Base-by-base conservation (phyloP, 1,140 invertebrate genomes). In the Patella vulgata region DNA sequence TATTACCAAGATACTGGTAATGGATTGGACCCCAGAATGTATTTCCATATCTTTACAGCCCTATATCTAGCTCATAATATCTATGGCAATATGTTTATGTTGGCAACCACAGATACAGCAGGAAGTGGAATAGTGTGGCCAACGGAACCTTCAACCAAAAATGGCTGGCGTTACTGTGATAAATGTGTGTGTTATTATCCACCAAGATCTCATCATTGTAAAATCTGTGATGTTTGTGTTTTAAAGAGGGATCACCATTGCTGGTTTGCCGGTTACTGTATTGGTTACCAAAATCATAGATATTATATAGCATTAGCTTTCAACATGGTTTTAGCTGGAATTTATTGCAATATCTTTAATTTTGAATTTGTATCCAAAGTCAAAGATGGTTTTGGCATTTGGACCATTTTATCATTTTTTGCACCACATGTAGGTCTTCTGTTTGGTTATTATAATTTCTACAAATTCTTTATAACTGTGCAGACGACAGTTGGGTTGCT, bases 241-340 rank as follows among this genome's bases (percentile, higher is more conserved):
- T 80, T 97, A 2, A 95, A 95, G 80, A 87, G 95, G 68, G 96
- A 98, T 80, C 96, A 98, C 83, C 96, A 99, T 80, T 98, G 96
- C 79, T 90, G 91, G 48, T 98, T 98, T 81, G 91, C 92, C 21
- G 91, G 90, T 11, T 92, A 90, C 76, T 98, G 96, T 83, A 86
- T 98, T 27, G 96, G 96, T 2, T 91, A 95, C 78, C 87, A 88
- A 53, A 98, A 98, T 84, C 90, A 93, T 70, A 87, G 95, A 73
- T 97, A 93, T 80, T 98, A 96, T 78, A 83, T 95, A 6, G 89
- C 90, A 73, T 92, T 96, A 79, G 83, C 94, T 14, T 79, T 93
- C 9, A 91, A 96, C 80, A 85, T 97, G 27, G 48, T 63, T 1
- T 25, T 78, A 21, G 76, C 64, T 11, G 75, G 66, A 3, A 11